Conservation (phyloP, 35 echinoderm and acorn worm genomes). For the Holothuria glaberrima region DNA sequence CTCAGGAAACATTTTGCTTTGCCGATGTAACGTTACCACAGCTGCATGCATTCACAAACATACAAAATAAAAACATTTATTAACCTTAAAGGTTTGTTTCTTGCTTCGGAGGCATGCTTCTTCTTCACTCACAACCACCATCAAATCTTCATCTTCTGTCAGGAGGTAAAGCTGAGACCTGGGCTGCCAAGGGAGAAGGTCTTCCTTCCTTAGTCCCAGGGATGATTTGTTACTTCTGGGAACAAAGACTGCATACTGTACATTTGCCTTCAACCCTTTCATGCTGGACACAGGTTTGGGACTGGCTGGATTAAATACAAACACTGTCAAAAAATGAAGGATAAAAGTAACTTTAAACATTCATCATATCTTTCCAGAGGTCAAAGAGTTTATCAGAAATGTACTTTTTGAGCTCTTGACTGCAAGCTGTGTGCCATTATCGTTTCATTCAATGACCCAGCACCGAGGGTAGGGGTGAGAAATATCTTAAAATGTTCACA, state of each 20-base stretch:
- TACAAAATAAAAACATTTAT: neutral
- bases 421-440: too few relatives aligned
- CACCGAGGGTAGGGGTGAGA: too few relatives aligned
- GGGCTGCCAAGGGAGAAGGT: constrained; percentile 36
- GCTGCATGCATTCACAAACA: too few relatives aligned
- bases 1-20: too few relatives aligned
- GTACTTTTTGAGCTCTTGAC: too few relatives aligned
- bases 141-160: constrained; percentile 37
- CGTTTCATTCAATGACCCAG: too few relatives aligned
- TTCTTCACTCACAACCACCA: constrained; percentile 21
- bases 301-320: constrained; percentile 15
- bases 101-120: neutral
- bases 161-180: constrained; percentile 4
- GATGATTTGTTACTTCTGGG: neutral
- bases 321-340: neutral
- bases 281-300: constrained; percentile 36
- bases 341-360: neutral
- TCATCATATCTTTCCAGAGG: too few relatives aligned
- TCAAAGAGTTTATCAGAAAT: too few relatives aligned
- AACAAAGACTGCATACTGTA: constrained; percentile 2
- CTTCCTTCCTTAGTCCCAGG: neutral
- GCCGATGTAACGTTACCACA: too few relatives aligned
- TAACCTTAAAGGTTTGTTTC: constrained; percentile 28
- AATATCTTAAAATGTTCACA: too few relatives aligned
- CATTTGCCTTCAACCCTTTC: neutral